phyloP scores from a whole-genome alignment of 2,113 vertebrate species.

The Bufo gargarizans region DNA sequence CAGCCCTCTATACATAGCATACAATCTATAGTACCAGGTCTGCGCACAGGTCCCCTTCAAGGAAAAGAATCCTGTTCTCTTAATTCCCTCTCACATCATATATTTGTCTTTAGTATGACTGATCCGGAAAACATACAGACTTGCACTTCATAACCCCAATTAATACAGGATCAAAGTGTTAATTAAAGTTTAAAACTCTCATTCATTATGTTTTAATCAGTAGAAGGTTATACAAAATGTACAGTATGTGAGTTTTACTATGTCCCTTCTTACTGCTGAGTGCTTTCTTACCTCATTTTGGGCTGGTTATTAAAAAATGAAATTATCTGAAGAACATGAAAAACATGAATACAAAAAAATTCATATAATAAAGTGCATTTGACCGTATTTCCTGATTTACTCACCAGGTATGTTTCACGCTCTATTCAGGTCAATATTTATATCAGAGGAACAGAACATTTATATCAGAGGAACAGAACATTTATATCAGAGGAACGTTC shows the following conservation, averaged over 20 bases:
- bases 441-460: conserved; percentile 19
- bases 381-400: background rate
- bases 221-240: conserved; percentile 20
- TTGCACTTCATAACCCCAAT: conserved; percentile 40
- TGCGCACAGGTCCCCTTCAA: background rate
- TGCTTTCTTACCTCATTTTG: background rate
- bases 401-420: background rate
- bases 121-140: background rate
- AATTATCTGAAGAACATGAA: background rate
- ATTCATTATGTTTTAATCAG: conserved; percentile 37
- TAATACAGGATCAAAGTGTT: conserved; percentile 37
- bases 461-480: conserved; percentile 10
- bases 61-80: background rate
- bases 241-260: background rate
- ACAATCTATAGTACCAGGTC: background rate
- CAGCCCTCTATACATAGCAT: background rate
- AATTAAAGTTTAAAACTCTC: conserved; percentile 34
- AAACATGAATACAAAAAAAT: background rate
- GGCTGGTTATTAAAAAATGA: background rate
- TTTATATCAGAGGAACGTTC: conserved; percentile 12
- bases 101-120: background rate
- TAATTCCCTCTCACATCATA: background rate
- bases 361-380: background rate
- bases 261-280: background rate
- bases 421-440: conserved; percentile 11